Percentiles rank a stretch among this genome's conserved stretches.
Conservation (phyloP, 2,888 invertebrate species). For the Chrysolina americana region DNA sequence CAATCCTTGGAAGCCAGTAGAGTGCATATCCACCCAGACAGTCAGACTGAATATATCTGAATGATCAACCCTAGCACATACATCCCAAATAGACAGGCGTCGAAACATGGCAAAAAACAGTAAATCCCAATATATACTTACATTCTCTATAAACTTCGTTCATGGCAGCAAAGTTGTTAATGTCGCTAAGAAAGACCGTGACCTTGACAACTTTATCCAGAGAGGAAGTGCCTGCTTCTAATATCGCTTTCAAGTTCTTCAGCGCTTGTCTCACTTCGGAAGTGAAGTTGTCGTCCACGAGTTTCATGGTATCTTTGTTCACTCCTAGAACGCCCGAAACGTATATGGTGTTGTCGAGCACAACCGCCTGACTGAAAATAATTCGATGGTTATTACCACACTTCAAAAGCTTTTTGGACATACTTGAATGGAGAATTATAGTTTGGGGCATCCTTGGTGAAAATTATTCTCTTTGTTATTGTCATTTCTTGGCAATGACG, state of each 20-base stretch:
- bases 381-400: neutral
- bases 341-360: slow-evolving; percentile 86
- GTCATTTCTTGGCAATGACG: slow-evolving; percentile 42
- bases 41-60: too few relatives aligned
- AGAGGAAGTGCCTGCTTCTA: slow-evolving; percentile 82
- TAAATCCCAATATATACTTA: slow-evolving; percentile 68
- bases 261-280: slow-evolving; percentile 84
- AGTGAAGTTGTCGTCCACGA: slow-evolving; percentile 83
- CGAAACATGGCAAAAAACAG: neutral
- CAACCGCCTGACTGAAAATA: slow-evolving; percentile 84
- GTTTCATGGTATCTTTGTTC: slow-evolving; percentile 77
- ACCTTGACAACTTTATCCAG: slow-evolving; percentile 87
- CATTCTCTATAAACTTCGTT: slow-evolving; percentile 90
- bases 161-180: slow-evolving; percentile 84
- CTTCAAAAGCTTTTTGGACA: neutral
- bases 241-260: slow-evolving; percentile 82
- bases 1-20: too few relatives aligned
- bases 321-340: slow-evolving; percentile 90
- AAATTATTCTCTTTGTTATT: slow-evolving; percentile 73
- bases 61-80: too few relatives aligned
- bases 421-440: slow-evolving; percentile 89
- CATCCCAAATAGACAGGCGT: neutral
- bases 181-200: slow-evolving; percentile 86
- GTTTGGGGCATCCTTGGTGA: slow-evolving; percentile 78
- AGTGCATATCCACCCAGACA: too few relatives aligned